Evolutionary conservation across 2,888 invertebrate genomes (phyloP), one percentile per base, ranked within the genome.

Genomic region (Chymomyza fuscimana): DNA sequence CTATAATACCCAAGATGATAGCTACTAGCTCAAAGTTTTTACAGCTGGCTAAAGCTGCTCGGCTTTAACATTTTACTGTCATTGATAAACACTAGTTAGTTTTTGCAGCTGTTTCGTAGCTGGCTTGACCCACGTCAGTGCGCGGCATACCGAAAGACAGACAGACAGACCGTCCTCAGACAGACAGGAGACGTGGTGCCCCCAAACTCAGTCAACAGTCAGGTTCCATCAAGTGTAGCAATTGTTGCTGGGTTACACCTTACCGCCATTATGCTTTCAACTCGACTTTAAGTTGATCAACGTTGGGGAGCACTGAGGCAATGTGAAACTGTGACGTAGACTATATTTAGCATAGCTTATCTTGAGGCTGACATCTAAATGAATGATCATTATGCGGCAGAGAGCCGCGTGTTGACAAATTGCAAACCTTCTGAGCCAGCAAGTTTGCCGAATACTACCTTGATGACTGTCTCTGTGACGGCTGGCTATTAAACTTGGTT

Each of bases 381-480:
- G 88, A 86, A 86, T 78, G 86, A 88, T 86, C 86, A 88, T 84
- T 86, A 84, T 70, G 77, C 69, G 56, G 58, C 64, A 70, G 77
- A 74, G 78, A 80, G 59, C 32, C 32, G 32, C 74, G 86, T 78
- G 86, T 88, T 86, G 86, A 86, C 86, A 86, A 86, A 86, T 86
- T 88, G 87, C 88, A 67, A 76, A 77, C 52, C 60, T 32, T 25
- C 22, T 58, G 12, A 58, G 58, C 29, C 22, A 22, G 56, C 56
- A 6, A 56, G 56, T 5, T 5, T 7, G 29, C 19, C 16, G 25
- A 56, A 56, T 54, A 63, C 40, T 46, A 12, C 40, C 40, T 46
- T 46, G 40, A 46, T 46, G 40, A 46, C 40, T 46, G 40, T 4
- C 40, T 12, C 22, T 46, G 46, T 63, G 29, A 32, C 32, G 32